Conservation (phyloP, 2,888 invertebrate species). For the Reticulitermes lucifugus region DNA sequence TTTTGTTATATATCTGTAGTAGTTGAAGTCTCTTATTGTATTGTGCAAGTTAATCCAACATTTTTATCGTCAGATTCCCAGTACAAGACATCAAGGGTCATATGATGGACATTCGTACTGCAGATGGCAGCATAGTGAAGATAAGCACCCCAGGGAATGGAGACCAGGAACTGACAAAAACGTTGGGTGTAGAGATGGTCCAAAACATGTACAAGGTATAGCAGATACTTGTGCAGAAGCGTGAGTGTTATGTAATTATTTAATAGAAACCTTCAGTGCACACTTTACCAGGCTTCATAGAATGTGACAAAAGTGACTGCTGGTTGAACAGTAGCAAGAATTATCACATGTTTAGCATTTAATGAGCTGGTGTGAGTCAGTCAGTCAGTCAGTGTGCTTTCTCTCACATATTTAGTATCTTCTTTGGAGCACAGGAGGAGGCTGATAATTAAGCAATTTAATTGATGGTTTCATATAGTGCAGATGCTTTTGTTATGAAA, state of each 20-base stretch:
- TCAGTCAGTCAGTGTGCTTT: neutral
- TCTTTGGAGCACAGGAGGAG: too few species aligned
- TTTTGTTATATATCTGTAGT: too few species aligned
- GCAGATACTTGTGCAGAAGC: neutral
- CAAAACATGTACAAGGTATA: constrained; percentile 80
- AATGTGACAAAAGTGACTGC: too few species aligned
- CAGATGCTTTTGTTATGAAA: too few species aligned
- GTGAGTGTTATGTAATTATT: neutral
- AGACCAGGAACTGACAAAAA: constrained; percentile 71
- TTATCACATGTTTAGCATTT: neutral
- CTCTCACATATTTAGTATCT: too few species aligned
- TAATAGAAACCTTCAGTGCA: neutral
- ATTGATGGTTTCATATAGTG: too few species aligned
- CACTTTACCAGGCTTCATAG: neutral
- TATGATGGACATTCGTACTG: constrained; percentile 73
- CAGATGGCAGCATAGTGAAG: constrained; percentile 80
- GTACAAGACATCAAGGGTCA: constrained; percentile 66
- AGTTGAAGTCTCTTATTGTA: too few species aligned
- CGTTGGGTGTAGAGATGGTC: constrained; percentile 77
- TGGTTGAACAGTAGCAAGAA: neutral
- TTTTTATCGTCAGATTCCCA: constrained; percentile 61
- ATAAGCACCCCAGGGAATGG: constrained; percentile 72
- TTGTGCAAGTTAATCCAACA: too few species aligned
- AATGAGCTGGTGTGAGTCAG: neutral
- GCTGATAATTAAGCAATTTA: too few species aligned